Evolutionary conservation across 2,888 invertebrate species (phyloP), one percentile per base, ranked within the genome.

Genomic region (Papilio demoleus): DNA sequence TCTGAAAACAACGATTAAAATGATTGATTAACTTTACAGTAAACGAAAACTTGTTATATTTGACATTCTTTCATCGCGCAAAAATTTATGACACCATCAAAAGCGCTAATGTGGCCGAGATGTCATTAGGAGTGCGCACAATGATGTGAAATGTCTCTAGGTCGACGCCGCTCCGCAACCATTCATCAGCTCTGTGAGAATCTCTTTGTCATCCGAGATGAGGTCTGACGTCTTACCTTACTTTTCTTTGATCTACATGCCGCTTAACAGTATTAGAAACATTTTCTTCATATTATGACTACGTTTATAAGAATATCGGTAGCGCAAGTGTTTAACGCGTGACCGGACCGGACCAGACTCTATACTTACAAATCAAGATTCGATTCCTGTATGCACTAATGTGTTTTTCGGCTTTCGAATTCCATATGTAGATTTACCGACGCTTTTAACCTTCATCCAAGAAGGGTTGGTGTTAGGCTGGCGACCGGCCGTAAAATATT

Each of bases 1-100:
- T 95, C 96, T 96, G 94, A 74, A 94, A 94, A 73, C 67, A 81
- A 83, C 22, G 27, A 62, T 67, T 53, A 47, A 1, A 31, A 67
- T 67, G 67, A 64, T 63, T 73, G 68, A 73, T 73, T 71, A 71
- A 73, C 71, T 4, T 36, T 31, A 36, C 61, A 47, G 62, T 65
- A 68, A 70, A 65, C 70, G 50, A 68, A 66, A 70, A 65, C 22
- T 70, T 66, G 63, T 68, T 71, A 61, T 47, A 59, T 71, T 70
- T 64, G 70, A 67, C 62, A 60, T 67, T 70, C 59, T 72, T 71
- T 72, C 66, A 70, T 67, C 58, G 56, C 66, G 70, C 66, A 73
- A 72, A 71, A 70, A 80, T 80, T 74, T 81, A 80, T 80, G 76
- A 69, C 76, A 75, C 73, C 77, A 77, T 83, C 80, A 82, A 83